These are phyloP conservation scores for Orientallactaga sibirica DNA, from an alignment of 2,797 vertebrate species.

Conservation along the genomic window DNA sequence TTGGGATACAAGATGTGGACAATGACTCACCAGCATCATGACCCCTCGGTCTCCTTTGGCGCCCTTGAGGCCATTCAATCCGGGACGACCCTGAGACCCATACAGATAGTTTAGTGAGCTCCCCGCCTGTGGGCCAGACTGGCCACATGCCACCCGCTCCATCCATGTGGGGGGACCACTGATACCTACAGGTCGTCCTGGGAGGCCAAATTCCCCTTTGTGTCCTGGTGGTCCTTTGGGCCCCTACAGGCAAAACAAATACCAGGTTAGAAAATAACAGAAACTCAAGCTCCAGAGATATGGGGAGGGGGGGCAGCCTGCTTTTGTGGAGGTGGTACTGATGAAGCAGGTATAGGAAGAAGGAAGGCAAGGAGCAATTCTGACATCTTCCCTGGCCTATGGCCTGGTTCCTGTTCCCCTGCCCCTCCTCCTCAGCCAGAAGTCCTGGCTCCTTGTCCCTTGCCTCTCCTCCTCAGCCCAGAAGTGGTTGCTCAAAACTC, in stretches of 20 bases:
- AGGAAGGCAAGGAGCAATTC: no score
- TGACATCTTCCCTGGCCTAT: accelerated
- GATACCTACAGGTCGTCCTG: constrained; percentile 94
- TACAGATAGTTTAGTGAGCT: constrained; percentile 58
- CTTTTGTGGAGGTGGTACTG: neutral
- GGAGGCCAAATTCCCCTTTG: constrained; percentile 96
- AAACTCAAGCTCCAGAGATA: neutral
- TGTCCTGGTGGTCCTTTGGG: constrained; percentile 92
- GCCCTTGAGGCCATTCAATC: constrained; percentile 92
- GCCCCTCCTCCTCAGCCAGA: neutral
- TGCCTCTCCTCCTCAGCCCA: neutral
- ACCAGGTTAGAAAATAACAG: constrained; percentile 39
- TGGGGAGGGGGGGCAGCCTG: accelerated
- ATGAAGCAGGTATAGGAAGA: neutral
- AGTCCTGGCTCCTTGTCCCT: neutral
- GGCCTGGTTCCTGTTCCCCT: neutral
- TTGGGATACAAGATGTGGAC: accelerated
- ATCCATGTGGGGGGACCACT: neutral
- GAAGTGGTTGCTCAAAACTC: no score
- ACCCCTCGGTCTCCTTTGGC: constrained; percentile 91
- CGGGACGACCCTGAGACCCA: constrained; percentile 93
- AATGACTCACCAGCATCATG: constrained; percentile 86
- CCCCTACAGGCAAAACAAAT: constrained; percentile 89
- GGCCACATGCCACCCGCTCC: neutral
- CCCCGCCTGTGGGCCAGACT: neutral